Percentiles rank a stretch among this genome's conserved stretches.
Evolutionary conservation across 1,140 invertebrate species (phyloP).

Genomic region (Drosophila bocki): DNA sequence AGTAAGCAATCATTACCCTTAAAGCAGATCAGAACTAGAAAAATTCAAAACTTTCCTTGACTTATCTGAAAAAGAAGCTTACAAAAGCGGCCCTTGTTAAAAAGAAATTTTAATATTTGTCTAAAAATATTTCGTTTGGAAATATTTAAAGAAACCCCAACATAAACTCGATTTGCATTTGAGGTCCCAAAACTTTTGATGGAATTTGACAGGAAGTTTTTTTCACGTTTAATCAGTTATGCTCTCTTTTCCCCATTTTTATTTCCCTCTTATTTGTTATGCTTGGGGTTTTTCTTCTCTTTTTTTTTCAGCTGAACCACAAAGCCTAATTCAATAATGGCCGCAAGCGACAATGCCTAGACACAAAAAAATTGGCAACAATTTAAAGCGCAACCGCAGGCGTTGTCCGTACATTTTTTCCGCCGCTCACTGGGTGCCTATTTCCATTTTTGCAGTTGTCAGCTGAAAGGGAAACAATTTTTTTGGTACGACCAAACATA

Average conservation of each 20-base stretch:
- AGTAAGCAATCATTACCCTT: too few relatives aligned
- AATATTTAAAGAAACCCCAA: background rate
- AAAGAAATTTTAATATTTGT: background rate
- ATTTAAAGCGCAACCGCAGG: constrained; percentile 76
- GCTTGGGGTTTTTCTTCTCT: background rate
- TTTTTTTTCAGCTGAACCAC: constrained; percentile 26
- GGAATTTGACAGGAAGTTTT: constrained; percentile 21
- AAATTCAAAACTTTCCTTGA: background rate
- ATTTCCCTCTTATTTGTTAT: constrained; percentile 4
- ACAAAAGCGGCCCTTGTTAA: background rate
- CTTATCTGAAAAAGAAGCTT: background rate
- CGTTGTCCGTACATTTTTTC: constrained; percentile 45
- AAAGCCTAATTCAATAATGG: constrained; percentile 73
- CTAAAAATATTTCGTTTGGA: background rate
- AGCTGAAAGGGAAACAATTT: constrained; percentile 47
- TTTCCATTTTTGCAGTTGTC: constrained; percentile 64
- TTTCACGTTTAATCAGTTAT: constrained; percentile 28
- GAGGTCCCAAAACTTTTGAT: constrained; percentile 16
- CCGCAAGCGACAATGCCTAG: constrained; percentile 26
- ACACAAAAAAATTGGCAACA: constrained; percentile 68
- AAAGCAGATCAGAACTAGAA: background rate
- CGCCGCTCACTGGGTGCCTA: constrained; percentile 3
- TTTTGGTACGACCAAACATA: constrained; percentile 44
- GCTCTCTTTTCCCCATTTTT: constrained; percentile 14
- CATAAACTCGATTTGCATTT: constrained; percentile 18